Evolutionary conservation across 2,888 invertebrate species (phyloP).

Genomic region (Phragmatobia fuliginosa): DNA sequence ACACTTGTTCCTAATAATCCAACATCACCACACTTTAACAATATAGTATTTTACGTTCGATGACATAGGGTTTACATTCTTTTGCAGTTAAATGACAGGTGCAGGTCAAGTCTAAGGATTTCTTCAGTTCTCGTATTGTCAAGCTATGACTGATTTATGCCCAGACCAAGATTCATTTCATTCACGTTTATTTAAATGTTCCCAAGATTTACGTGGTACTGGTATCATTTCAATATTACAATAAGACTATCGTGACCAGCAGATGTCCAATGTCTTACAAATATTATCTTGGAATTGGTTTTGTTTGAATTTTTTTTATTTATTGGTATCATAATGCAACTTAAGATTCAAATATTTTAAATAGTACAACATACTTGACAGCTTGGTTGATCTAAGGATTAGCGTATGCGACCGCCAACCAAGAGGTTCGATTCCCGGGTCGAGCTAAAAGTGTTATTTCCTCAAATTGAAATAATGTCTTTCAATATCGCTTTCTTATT

Average conservation of each 20-base stretch:
- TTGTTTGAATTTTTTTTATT: background rate
- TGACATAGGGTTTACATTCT: conserved; percentile 28
- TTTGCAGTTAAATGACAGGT: conserved; percentile 28
- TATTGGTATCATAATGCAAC: background rate
- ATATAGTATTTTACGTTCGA: background rate
- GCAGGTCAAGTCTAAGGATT: conserved; percentile 43
- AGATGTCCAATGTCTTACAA: conserved; percentile 5
- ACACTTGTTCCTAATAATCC: background rate
- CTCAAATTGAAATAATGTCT: no score
- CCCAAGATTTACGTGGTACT: conserved; percentile 45
- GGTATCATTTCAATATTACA: conserved; percentile 52
- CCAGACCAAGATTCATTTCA: conserved; percentile 48
- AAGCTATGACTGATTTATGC: conserved; percentile 53
- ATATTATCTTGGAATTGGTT: background rate
- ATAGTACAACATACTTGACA: no score
- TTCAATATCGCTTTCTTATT: no score
- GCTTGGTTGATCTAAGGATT: no score
- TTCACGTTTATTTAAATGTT: conserved; percentile 56
- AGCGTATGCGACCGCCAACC: no score
- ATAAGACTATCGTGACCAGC: conserved; percentile 37
- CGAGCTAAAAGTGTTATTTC: no score
- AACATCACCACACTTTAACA: background rate
- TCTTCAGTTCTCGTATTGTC: conserved; percentile 51
- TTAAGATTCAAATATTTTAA: background rate
- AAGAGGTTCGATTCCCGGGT: no score